Conservation (phyloP, 2,888 invertebrate genomes). For the Agrotis ipsilon region DNA sequence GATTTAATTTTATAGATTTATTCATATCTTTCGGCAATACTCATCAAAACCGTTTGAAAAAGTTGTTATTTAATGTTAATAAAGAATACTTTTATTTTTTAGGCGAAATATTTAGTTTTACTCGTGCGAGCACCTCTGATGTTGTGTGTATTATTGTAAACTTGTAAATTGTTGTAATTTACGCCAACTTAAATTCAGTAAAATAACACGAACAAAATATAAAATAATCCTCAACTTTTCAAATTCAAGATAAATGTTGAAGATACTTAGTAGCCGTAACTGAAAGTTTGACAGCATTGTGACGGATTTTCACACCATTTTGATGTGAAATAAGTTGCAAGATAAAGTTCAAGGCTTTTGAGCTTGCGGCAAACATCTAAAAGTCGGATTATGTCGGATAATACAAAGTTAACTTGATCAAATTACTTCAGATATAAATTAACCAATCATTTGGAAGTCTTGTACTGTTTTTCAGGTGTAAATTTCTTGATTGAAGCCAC, state of each 20-base stretch:
- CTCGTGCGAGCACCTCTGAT: no score
- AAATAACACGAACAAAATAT: slow-evolving; percentile 7
- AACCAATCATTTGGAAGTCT: slow-evolving; percentile 43
- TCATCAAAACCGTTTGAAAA: no score
- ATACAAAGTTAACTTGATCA: slow-evolving; percentile 56
- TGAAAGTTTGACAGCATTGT: slow-evolving; percentile 57
- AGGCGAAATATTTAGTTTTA: no score
- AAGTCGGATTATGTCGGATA: slow-evolving; percentile 57
- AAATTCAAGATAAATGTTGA: slow-evolving; percentile 19
- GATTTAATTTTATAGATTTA: no score
- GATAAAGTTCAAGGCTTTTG: slow-evolving; percentile 54
- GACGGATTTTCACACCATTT: slow-evolving; percentile 59
- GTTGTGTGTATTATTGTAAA: no score
- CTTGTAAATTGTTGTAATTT: no score
- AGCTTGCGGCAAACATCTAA: slow-evolving; percentile 56
- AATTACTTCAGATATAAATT: slow-evolving; percentile 55
- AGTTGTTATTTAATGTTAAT: no score
- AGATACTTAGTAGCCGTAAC: slow-evolving; percentile 16
- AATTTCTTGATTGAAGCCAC: slow-evolving; percentile 16
- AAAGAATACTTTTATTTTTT: no score
- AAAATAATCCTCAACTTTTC: slow-evolving; percentile 7
- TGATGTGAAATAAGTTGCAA: slow-evolving; percentile 54
- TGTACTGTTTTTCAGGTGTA: slow-evolving; percentile 25
- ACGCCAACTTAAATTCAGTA: not conserved
- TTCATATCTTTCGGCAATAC: no score